Base-by-base conservation (phyloP, 2,888 invertebrate genomes). In the Leucania comma region DNA sequence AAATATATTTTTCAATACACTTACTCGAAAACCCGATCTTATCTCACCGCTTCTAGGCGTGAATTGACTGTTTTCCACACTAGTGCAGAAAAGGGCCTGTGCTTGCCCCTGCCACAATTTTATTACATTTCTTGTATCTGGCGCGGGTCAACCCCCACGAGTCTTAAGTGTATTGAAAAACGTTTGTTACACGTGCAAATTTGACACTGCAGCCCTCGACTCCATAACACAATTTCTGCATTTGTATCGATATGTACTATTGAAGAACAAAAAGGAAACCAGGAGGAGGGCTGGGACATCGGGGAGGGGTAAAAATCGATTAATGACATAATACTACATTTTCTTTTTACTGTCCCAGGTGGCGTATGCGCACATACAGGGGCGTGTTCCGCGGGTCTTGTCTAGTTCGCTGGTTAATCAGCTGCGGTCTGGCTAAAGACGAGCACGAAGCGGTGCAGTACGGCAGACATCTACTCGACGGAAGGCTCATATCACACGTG, bases 381-480 rank as follows among this genome's bases (percentile, higher is more conserved):
- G 96, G 97, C 86, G 98, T 98, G 42, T 99, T 99, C 92, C 97
- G 98, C 81, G 99, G 99, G 14, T 96, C 97, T 68, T 97, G 98
- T 85, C 97, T 99, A 62, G 98, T 98, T 20, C 97, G 98, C 90
- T 99, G 99, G 99, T 95, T 99, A 50, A 94, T 98, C 42, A 97
- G 97, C 85, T 98, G 98, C 66, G 98, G 98, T 0, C 94, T 99
- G 54, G 98, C 98, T 0, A 96, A 96, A 79, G 98, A 98, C 92
- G 97, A 98, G 29, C 96, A 96, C 50, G 98, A 98, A 87, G 99
- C 98, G 2, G 97, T 97, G 10, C 96, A 96, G 64, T 99, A 99
- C 93, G 99, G 98, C 17, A 96, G 97, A 24, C 98, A 98, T 89
- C 96, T 99, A 59, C 96, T 99, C 29, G 97, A 98, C 89, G 99